A percentile compares a stretch with the other conserved stretches of the same genome.
phyloP scores from a whole-genome alignment of 2,888 invertebrate species.

The Pandemis heparana region DNA sequence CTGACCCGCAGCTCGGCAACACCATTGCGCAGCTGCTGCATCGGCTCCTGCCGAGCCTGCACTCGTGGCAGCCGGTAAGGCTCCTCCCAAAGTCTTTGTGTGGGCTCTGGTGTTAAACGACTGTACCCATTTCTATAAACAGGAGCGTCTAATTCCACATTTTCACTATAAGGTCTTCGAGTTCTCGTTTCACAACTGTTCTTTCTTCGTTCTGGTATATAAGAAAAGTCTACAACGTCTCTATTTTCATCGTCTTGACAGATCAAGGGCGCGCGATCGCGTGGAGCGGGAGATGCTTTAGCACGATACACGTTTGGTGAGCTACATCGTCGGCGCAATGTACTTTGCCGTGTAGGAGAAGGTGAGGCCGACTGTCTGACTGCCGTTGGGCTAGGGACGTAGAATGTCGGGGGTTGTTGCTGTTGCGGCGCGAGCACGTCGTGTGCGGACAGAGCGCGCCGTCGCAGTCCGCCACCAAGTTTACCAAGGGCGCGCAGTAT shows the following conservation, averaged over 20 bases:
- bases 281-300: slow-evolving; percentile 61
- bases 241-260: slow-evolving; percentile 73
- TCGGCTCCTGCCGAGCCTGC: slow-evolving; percentile 72
- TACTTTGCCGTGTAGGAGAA: slow-evolving; percentile 72
- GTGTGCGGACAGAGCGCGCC: slow-evolving; percentile 89
- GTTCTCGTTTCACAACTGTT: slow-evolving; percentile 65
- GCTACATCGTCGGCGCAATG: slow-evolving; percentile 75
- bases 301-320: slow-evolving; percentile 79
- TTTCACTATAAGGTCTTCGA: slow-evolving; percentile 79
- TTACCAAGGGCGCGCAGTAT: slow-evolving; percentile 88
- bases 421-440: slow-evolving; percentile 87
- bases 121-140: slow-evolving; percentile 75
- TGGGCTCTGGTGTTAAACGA: slow-evolving; percentile 63
- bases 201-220: slow-evolving; percentile 70
- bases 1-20: slow-evolving; percentile 78
- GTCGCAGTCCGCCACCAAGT: slow-evolving; percentile 88
- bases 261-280: slow-evolving; percentile 70
- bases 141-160: slow-evolving; percentile 74
- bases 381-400: slow-evolving; percentile 88
- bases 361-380: slow-evolving; percentile 77
- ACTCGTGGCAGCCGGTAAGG: slow-evolving; percentile 77
- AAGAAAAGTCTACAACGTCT: slow-evolving; percentile 74
- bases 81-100: slow-evolving; percentile 77
- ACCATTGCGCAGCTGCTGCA: slow-evolving; percentile 74
- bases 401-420: slow-evolving; percentile 87